Percentiles rank a stretch among this genome's conserved stretches.
Conservation (phyloP, 2,113 vertebrate genomes). For the Lichenostomus cassidix region DNA sequence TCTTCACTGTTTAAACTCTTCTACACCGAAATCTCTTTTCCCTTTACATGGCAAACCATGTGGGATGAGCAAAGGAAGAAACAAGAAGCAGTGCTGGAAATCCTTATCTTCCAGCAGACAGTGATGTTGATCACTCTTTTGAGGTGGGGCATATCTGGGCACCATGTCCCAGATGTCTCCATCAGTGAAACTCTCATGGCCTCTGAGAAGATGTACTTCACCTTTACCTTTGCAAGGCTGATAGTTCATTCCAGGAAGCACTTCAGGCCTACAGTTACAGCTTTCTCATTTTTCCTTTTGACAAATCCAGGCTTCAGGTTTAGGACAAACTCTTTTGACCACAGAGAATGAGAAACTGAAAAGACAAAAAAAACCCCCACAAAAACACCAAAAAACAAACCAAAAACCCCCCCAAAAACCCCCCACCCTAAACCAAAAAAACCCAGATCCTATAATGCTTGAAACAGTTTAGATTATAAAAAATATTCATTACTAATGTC, state of each 20-base stretch:
- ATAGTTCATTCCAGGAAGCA: not conserved
- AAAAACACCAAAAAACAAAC: too few relatives aligned
- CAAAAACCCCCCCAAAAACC: too few relatives aligned
- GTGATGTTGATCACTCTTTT: not conserved
- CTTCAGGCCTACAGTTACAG: not conserved
- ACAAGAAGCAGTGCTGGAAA: not conserved
- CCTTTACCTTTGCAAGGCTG: not conserved
- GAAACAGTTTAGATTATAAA: not conserved
- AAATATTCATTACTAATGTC: not conserved
- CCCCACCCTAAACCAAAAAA: not conserved
- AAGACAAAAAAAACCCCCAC: not conserved
- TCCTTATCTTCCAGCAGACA: not conserved
- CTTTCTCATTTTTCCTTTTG: not conserved
- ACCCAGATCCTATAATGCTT: not conserved
- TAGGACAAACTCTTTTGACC: not conserved
- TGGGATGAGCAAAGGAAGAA: not conserved
- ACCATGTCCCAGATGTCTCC: not conserved
- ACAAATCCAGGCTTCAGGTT: not conserved
- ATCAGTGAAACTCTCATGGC: not conserved
- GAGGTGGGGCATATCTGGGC: not conserved
- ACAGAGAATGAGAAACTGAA: not conserved
- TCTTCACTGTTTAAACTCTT: not conserved
- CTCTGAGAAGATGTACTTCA: not conserved
- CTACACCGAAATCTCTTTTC: not conserved
- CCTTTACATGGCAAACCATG: not conserved